Base-by-base conservation (phyloP, 2,797 vertebrate species). In the Danio tinwini region DNA sequence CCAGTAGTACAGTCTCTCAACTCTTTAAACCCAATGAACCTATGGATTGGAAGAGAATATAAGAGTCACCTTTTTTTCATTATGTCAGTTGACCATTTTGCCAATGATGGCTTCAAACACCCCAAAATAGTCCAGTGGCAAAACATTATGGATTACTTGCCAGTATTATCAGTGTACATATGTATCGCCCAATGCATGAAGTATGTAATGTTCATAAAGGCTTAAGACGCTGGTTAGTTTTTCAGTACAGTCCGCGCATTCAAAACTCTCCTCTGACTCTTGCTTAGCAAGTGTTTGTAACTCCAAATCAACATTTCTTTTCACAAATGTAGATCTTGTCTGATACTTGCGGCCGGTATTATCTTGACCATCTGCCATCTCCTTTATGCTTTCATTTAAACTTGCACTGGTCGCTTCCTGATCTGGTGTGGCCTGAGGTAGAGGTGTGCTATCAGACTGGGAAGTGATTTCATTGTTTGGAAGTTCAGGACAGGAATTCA, bases 131-230 rank as follows among this genome's bases (percentile, higher is more conserved):
- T 56, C 3, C 29, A 29, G 1, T 29, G 29, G 10, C 29, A 53
- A 47, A 67, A 68, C 7, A 14, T 2, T 19, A 8, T 12, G 17
- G 10, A 11, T 29, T 74, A 19, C 44, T 13, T 56, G 39, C 4
- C 17, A 37, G 39, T 52, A 59, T 59, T 52, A 29, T 12, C 40
- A 58, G 44, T 82, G 17, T 69, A 29, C 37, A 68, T 58, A 65
- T 45, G 44, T n/a, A 49, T 81, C 63, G 5, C 85, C 83, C 13
- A 85, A 80, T 39, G 89, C 85, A 64, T 89, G 89, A 14, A 81
- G 61, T 14, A 87, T 74, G 63, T 89, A 88, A 81, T 89, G 86
- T 40, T 83, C 76, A 58, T 86, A 87, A 52, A 90, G 84, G 47
- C 72, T 77, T 0, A 39, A 40, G 53, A 87, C 42, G 3, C 84